Conservation (phyloP, 2,113 vertebrate genomes). For the Girardinichthys multiradiatus region DNA sequence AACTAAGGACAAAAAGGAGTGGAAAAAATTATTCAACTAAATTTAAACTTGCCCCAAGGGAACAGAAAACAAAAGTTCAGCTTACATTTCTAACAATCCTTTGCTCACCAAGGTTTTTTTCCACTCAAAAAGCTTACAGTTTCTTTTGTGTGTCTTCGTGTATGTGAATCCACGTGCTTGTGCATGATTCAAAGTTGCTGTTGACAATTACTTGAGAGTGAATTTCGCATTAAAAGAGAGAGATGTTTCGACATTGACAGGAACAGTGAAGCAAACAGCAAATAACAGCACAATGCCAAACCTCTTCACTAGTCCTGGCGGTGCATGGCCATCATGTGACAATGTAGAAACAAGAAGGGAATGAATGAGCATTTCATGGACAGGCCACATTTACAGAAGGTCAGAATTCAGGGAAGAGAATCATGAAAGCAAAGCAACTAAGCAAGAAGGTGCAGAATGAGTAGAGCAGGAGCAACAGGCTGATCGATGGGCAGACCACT, state of each 20-base stretch:
- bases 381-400: conserved; percentile 68
- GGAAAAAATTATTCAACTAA: conserved; percentile 32
- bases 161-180: conserved; percentile 38
- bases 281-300: conserved; percentile 75
- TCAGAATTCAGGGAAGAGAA: conserved; percentile 72
- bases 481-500: conserved; percentile 63
- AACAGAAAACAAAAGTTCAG: conserved; percentile 33
- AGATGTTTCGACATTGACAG: conserved; percentile 73
- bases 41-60: conserved; percentile 46
- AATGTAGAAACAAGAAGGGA: conserved; percentile 61
- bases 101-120: conserved; percentile 68
- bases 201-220: conserved; percentile 67
- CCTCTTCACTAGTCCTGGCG: conserved; percentile 72
- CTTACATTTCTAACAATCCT: conserved; percentile 39
- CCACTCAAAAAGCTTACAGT: conserved; percentile 39
- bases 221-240: conserved; percentile 67
- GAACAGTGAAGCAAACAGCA: conserved; percentile 74
- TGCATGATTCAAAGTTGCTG: conserved; percentile 56
- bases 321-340: conserved; percentile 69
- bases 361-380: conserved; percentile 72
- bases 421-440: conserved; percentile 60
- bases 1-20: conserved; percentile 8
- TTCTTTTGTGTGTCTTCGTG: conserved; percentile 27
- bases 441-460: conserved; percentile 56
- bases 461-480: conserved; percentile 46